Conservation (phyloP, 2,113 vertebrate species). For the Callocephalon fimbriatum region DNA sequence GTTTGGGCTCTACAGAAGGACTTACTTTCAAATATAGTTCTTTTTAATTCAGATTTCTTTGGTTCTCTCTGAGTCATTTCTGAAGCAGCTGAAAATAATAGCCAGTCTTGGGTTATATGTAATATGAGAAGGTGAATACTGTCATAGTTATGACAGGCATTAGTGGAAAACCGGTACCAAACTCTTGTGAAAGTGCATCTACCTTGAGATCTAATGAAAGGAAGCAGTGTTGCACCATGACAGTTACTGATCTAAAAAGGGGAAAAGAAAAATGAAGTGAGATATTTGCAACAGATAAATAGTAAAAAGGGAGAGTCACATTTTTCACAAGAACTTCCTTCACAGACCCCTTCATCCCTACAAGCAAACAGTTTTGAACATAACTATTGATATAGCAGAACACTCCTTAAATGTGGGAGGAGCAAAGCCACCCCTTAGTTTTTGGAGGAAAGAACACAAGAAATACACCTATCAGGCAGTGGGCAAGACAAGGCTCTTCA, state of each 20-base stretch:
- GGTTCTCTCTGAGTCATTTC: background rate
- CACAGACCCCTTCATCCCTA: background rate
- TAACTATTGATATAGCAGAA: background rate
- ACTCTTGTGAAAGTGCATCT: constrained; percentile 26
- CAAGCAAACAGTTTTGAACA: background rate
- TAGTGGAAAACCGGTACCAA: background rate
- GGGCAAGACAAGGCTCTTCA: background rate
- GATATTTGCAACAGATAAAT: background rate
- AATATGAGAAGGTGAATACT: background rate
- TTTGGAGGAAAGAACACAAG: background rate
- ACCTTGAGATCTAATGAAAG: background rate
- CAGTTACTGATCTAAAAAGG: background rate
- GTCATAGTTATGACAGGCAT: background rate
- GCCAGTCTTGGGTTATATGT: background rate
- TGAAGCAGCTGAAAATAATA: background rate
- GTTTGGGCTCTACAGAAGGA: background rate
- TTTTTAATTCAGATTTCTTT: background rate
- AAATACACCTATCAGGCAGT: background rate
- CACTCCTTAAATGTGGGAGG: background rate
- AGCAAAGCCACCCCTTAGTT: background rate
- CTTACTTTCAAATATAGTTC: background rate
- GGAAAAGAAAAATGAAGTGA: background rate
- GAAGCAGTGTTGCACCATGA: background rate
- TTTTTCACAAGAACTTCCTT: background rate
- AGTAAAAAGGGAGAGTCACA: background rate